These are phyloP conservation scores for Tanaodytes sp. DNA, from an alignment of 2,888 invertebrate genomes.

Conservation along the genomic window DNA sequence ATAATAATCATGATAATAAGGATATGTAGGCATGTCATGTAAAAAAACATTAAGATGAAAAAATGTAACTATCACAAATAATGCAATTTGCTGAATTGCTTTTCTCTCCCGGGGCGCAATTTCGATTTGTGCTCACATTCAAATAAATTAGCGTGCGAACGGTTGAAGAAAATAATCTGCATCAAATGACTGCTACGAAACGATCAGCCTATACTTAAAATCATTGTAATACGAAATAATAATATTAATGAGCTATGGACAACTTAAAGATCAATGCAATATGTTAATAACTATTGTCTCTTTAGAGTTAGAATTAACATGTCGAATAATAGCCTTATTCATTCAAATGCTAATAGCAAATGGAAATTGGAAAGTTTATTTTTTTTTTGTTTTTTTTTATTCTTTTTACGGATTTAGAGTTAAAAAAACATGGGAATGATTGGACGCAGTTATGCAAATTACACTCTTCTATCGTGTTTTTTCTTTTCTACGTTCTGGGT, in stretches of 20 bases:
- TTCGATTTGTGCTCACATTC: no score
- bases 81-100: no score
- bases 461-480: conserved; percentile 17
- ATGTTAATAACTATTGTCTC: conserved; percentile 51
- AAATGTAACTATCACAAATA: no score
- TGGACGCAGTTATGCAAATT: conserved; percentile 37
- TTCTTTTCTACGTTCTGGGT: no score
- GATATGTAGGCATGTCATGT: no score
- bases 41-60: no score
- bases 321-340: conserved; percentile 38
- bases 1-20: no score
- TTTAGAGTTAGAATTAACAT: conserved; percentile 42
- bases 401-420: no score
- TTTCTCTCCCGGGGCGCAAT: no score
- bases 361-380: conserved; percentile 32
- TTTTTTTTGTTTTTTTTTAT: no score
- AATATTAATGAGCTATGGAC: conserved; percentile 46
- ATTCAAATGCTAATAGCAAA: conserved; percentile 47
- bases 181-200: conserved; percentile 6
- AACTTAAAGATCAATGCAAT: conserved; percentile 48
- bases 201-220: conserved; percentile 33
- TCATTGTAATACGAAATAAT: conserved; percentile 41
- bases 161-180: conserved; percentile 18
- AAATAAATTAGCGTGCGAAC: no score
- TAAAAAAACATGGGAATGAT: no score